These are phyloP conservation scores for Therioaphis trifolii DNA, from an alignment of 2,888 invertebrate genomes.

Conservation along the genomic window DNA sequence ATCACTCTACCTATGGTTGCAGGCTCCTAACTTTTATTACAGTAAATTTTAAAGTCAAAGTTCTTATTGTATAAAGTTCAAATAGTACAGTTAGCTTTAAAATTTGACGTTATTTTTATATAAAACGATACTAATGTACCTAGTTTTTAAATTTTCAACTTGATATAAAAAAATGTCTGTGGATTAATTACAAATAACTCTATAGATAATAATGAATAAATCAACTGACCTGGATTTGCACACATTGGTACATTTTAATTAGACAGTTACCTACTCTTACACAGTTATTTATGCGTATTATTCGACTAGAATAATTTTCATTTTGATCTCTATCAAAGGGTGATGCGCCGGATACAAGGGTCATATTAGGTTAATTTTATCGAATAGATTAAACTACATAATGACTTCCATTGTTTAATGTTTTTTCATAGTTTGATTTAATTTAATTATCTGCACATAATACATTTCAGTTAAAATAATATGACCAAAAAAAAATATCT, in stretches of 20 bases:
- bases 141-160: no score
- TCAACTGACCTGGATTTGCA: background rate
- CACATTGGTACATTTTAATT: background rate
- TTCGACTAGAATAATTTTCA: background rate
- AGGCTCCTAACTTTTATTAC: no score
- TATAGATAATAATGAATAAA: background rate
- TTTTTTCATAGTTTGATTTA: background rate
- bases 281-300: background rate
- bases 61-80: no score
- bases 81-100: no score
- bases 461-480: background rate
- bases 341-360: slow-evolving; percentile 6
- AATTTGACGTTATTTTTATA: no score
- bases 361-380: background rate
- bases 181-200: background rate
- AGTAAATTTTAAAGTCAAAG: no score
- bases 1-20: no score
- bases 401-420: background rate
- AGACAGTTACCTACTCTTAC: background rate
- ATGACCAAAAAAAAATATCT: background rate
- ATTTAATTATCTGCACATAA: background rate
- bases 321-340: background rate
- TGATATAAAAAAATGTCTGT: background rate
- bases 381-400: background rate
- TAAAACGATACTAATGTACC: no score